These are phyloP conservation scores for Chrysocyon brachyurus DNA, from an alignment of 2,797 vertebrate species.

Conservation along the genomic window DNA sequence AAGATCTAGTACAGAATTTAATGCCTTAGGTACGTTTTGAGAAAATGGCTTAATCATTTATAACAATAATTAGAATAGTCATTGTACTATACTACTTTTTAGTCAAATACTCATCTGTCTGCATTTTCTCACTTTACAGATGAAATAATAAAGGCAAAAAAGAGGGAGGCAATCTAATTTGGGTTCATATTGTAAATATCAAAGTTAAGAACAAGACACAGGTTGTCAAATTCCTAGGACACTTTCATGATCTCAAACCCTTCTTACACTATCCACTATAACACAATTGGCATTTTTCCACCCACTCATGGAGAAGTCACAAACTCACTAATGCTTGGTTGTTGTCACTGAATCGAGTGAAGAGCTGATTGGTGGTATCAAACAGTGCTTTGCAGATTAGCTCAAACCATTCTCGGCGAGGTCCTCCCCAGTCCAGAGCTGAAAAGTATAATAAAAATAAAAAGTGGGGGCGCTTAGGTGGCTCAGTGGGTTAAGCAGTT, in stretches of 20 bases:
- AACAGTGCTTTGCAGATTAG: slow-evolving; percentile 97
- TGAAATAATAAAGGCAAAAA: slow-evolving; percentile 59
- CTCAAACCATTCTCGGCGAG: slow-evolving; percentile 99
- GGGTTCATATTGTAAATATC: not conserved
- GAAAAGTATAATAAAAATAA: slow-evolving; percentile 82
- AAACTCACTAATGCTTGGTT: slow-evolving; percentile 97
- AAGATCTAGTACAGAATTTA: not conserved
- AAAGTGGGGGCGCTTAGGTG: not conserved
- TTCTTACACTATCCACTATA: not conserved
- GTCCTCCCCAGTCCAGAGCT: slow-evolving; percentile 99
- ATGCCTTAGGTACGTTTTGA: slow-evolving; percentile 3
- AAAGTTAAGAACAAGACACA: slow-evolving; percentile 21
- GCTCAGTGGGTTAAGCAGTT: not conserved
- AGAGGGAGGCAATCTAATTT: slow-evolving; percentile 22
- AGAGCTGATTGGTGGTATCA: slow-evolving; percentile 97
- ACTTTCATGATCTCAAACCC: not conserved
- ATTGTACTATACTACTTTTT: slow-evolving; percentile 31
- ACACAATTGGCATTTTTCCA: slow-evolving; percentile 2
- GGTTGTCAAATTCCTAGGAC: not conserved
- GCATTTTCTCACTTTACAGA: slow-evolving; percentile 51
- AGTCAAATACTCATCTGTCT: slow-evolving; percentile 26
- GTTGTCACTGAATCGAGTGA: slow-evolving; percentile 97
- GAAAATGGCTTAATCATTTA: slow-evolving; percentile 44
- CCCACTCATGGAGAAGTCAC: slow-evolving; percentile 4
- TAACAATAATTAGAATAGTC: not conserved